Evolutionary conservation across 2,888 invertebrate species (phyloP), one percentile per base, ranked within the genome.

Genomic region (Chrysotoxum bicinctum): DNA sequence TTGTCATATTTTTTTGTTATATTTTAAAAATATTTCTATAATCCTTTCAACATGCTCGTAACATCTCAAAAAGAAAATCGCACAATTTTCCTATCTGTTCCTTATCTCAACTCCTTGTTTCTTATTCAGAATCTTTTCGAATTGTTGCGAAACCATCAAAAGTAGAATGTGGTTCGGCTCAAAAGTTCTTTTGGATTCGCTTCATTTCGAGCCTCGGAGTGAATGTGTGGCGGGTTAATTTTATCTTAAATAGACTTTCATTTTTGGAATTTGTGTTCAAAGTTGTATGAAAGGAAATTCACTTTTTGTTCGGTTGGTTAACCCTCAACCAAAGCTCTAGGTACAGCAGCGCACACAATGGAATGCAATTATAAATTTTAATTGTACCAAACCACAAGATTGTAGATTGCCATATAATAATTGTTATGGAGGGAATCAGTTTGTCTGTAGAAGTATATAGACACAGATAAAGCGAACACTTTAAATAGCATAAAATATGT

Each of bases 341-440:
- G 3, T 50, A 32, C 21, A 32, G 21, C 40, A 14, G 30, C 23
- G 23, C 26, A 19, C 54, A 83, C 79, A 84, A 79, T 84, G 75
- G 66, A 84, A 84, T 84, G 79, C 83, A 84, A 84, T 84, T 84
- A 84, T 75, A 84, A 84, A 83, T 75, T 79, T 84, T 84, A 84
- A 84, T 84, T 79, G 74, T 75, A n/a, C 56, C 26, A 66, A 45
- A 58, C 56, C 74, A 64, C 64, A 66, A 66, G 66, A 45, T 32
- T 43, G 26, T 30, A 21, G 52, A 30, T 54, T 54, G 54, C 35
- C 21, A 23, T 60, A 60, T 23, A 10, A 54, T 32, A 30, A 32
- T 32, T 2, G n/a, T 32, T 26, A 54, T 30, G 54, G 30, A 32
- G 4, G 16, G 30, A 0, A 16, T 0, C 8, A 12, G n/a, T 40